Conservation (phyloP, 2,113 vertebrate genomes). For the Macrotus californicus region DNA sequence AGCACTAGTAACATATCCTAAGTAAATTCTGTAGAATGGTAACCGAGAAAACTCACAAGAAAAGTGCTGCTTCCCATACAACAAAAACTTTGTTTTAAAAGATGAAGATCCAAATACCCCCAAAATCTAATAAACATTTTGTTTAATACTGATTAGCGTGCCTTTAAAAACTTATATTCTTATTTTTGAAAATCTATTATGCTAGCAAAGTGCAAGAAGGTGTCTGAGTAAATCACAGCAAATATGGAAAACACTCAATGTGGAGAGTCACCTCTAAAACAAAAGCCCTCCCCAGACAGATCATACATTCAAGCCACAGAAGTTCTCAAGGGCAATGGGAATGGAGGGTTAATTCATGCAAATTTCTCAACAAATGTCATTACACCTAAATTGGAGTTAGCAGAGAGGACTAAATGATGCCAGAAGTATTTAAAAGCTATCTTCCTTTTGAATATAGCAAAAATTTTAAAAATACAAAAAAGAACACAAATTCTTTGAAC, state of each 20-base stretch:
- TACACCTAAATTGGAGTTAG: background rate
- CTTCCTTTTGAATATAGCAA: background rate
- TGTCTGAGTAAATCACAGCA: background rate
- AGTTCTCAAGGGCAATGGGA: background rate
- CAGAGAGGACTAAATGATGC: background rate
- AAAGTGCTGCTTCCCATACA: background rate
- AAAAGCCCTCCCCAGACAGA: background rate
- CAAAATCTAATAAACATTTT: background rate
- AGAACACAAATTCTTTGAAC: background rate
- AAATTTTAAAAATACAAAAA: background rate
- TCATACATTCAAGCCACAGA: background rate
- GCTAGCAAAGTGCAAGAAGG: background rate
- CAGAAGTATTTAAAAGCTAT: background rate
- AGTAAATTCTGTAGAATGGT: background rate
- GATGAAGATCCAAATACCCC: background rate
- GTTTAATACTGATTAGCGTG: background rate
- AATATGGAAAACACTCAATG: background rate
- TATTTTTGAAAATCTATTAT: background rate
- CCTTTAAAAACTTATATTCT: background rate
- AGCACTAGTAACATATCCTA: background rate
- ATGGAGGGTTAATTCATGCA: background rate
- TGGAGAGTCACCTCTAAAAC: background rate
- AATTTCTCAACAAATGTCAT: constrained; percentile 11
- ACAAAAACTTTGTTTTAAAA: constrained; percentile 23
- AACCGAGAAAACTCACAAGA: background rate